Percentiles rank a stretch among this genome's conserved stretches.
Conservation (phyloP, 2,797 vertebrate species). For the Gymnothorax reevesii region DNA sequence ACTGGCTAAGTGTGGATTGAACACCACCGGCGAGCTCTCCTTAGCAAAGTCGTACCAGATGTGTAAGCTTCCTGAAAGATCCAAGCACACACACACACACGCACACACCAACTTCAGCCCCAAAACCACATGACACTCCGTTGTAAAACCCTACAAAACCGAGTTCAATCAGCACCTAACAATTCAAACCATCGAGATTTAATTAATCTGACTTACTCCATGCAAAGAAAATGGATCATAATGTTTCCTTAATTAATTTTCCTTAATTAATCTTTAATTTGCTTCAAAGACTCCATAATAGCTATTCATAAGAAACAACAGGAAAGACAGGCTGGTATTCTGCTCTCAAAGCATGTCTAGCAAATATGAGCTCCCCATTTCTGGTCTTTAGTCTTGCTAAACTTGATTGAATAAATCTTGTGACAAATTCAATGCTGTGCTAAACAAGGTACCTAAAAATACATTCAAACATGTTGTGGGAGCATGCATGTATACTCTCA, state of each 20-base stretch:
- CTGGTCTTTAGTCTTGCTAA: neutral
- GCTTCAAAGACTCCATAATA: neutral
- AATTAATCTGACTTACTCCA: neutral
- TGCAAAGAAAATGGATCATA: neutral
- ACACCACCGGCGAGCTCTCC: slow-evolving; percentile 73
- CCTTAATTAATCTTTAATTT: neutral
- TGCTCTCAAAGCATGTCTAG: neutral
- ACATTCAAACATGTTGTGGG: no score
- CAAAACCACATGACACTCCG: neutral
- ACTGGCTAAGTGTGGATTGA: slow-evolving; percentile 73
- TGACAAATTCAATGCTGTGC: neutral
- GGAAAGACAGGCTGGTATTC: neutral
- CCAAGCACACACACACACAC: neutral
- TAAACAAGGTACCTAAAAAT: neutral
- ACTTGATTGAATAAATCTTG: neutral
- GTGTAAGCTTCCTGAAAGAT: slow-evolving; percentile 82
- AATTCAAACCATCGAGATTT: neutral
- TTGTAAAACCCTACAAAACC: neutral
- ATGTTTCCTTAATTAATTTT: neutral
- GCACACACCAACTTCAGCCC: neutral
- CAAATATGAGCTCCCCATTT: neutral
- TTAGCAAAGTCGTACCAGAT: slow-evolving; percentile 78
- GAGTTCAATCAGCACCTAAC: neutral
- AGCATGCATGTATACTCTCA: no score
- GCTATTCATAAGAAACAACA: neutral